Percentiles rank a stretch among this genome's conserved stretches.
These are phyloP conservation scores for Odontothrips loti DNA, from an alignment of 2,888 invertebrate genomes.

Conservation along the genomic window DNA sequence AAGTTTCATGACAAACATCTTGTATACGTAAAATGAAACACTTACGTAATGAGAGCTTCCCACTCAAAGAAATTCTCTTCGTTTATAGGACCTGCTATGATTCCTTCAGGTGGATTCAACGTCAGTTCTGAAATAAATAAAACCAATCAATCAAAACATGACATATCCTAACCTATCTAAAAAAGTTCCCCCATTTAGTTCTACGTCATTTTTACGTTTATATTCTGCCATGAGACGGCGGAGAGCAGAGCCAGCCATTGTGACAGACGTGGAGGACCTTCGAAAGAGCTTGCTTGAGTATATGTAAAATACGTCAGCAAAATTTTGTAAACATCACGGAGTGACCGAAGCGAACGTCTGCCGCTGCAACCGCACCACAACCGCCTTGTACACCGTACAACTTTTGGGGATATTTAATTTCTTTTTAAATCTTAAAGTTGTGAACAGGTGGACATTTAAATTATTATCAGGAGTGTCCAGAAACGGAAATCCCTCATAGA, in stretches of 20 bases:
- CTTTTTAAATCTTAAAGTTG: no score
- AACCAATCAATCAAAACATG: constrained; percentile 21
- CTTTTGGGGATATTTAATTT: no score
- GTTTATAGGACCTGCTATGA: constrained; percentile 94
- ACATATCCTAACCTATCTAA: constrained; percentile 24
- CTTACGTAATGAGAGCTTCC: constrained; percentile 94
- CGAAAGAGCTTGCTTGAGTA: no score
- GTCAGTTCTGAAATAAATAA: constrained; percentile 66
- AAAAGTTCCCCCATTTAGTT: constrained; percentile 8
- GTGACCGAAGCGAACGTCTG: no score
- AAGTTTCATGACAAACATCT: neutral
- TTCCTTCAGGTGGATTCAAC: constrained; percentile 95
- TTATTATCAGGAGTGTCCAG: no score
- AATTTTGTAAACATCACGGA: no score
- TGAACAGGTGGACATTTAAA: no score
- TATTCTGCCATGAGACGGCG: constrained; percentile 84
- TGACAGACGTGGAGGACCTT: constrained; percentile 33
- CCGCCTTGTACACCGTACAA: no score
- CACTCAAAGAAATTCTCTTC: constrained; percentile 99
- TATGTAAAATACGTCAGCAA: no score
- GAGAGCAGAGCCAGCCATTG: constrained; percentile 80
- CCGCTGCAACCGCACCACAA: no score
- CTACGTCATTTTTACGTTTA: constrained; percentile 58
- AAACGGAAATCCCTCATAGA: no score
- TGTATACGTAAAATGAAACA: constrained; percentile 35